Evolutionary conservation across 2,113 vertebrate species (phyloP), one percentile per base, ranked within the genome.

Genomic region (Oreochromis tanganicae): DNA sequence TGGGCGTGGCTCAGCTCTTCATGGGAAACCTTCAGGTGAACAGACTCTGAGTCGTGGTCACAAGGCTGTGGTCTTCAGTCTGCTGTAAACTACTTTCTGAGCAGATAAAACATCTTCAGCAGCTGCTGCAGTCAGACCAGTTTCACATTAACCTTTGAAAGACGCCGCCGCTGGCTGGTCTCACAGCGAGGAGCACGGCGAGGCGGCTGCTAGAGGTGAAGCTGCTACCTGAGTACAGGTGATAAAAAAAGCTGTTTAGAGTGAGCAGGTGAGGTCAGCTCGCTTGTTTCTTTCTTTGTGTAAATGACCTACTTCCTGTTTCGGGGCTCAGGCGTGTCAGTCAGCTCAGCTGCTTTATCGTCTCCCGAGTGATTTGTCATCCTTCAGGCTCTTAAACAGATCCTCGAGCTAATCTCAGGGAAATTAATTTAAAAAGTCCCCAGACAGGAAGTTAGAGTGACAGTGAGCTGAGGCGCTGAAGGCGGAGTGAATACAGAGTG

Each of bases 391-490:
- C 73, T 81, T 50, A 82, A 89, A 86, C 86, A 56, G 84, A 82
- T 87, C 82, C 68, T 84, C 1, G 48, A 80, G 71, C 3, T 81
- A 86, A 88, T 88, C 75, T 86, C 50, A 63, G 36, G 24, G 29
- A 87, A 87, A 81, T 89, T 85, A 87, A 87, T 91, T 87, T 87
- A 46, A 61, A 55, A 46, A 36, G 11, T 78, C 90, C 85, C 90
- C 34, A 34, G 90, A 85, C 61, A 73, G 85, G 85, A 78, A 78
- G 78, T 82, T 78, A 43, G 59, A 78, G 73, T 86, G 89, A 78
- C 84, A 75, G 56, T 24, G 10, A 52, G 56, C 17, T 6, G n/a
- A 6, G 21, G 43, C 24, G 6, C 59, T 48, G 52, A 46, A 27
- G 63, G 63, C 10, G 1, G 27, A 24, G 38, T 46, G 56, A 50